Evolutionary conservation across 2,888 invertebrate genomes (phyloP).

Genomic region (Andricus quercusramuli): DNA sequence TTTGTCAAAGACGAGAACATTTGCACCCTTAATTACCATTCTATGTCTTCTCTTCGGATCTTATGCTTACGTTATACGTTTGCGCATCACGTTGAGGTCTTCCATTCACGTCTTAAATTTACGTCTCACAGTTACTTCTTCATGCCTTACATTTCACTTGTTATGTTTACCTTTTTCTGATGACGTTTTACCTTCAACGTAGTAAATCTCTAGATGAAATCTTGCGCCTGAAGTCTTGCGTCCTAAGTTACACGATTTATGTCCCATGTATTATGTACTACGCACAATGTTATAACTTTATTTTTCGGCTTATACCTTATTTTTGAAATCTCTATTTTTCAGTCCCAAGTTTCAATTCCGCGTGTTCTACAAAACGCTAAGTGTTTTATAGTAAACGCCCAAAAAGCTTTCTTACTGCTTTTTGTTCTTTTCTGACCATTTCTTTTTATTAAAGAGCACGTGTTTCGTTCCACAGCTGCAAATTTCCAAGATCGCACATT

Average conservation of each 20-base stretch:
- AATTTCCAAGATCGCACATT: constrained; percentile 36
- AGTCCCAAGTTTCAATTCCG: background rate
- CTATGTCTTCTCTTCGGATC: too few relatives aligned
- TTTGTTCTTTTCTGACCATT: background rate
- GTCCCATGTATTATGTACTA: background rate
- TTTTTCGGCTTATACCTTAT: too few relatives aligned
- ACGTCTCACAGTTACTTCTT: background rate
- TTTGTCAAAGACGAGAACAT: too few relatives aligned
- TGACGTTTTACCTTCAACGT: background rate
- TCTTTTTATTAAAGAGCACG: constrained; percentile 16
- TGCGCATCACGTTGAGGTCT: too few relatives aligned
- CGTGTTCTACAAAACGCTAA: background rate
- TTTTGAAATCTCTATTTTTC: background rate
- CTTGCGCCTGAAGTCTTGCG: background rate
- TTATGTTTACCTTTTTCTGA: background rate
- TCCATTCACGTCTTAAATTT: too few relatives aligned
- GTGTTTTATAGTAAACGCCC: background rate
- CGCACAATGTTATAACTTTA: too few relatives aligned
- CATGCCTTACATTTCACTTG: background rate
- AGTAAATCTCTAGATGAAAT: background rate
- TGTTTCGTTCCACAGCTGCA: constrained; percentile 24
- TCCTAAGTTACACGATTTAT: background rate
- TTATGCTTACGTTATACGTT: too few relatives aligned
- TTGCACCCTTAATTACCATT: too few relatives aligned
- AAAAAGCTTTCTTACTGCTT: background rate